phyloP scores from a whole-genome alignment of 2,113 vertebrate genomes.

The Nannobrachium achirus region DNA sequence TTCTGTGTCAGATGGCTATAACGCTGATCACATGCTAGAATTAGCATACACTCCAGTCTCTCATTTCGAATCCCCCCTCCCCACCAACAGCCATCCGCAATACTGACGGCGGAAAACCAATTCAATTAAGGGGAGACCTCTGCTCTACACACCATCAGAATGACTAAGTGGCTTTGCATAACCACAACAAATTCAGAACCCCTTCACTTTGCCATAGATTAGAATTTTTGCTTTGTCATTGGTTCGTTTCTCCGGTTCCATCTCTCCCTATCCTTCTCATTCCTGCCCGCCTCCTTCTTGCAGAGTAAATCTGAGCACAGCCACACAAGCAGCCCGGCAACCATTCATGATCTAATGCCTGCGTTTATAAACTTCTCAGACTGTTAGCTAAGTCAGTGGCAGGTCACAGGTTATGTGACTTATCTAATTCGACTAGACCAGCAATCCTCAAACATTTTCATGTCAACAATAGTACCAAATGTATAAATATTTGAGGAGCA shows the following conservation, averaged over 20 bases:
- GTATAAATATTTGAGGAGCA: too few relatives aligned
- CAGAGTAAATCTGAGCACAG: too few relatives aligned
- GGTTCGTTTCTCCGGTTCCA: neutral
- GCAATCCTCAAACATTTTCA: too few relatives aligned
- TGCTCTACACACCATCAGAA: constrained; percentile 20
- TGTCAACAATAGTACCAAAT: too few relatives aligned
- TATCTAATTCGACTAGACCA: too few relatives aligned
- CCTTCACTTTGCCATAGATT: neutral
- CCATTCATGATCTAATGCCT: too few relatives aligned
- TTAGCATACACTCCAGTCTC: constrained; percentile 42
- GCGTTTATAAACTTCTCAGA: too few relatives aligned
- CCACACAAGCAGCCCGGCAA: too few relatives aligned
- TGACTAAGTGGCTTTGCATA: constrained; percentile 15
- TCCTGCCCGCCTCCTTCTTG: neutral
- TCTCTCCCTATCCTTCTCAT: neutral
- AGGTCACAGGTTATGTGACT: too few relatives aligned
- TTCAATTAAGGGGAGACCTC: constrained; percentile 41
- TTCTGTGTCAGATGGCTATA: constrained; percentile 26
- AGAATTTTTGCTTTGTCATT: neutral
- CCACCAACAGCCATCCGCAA: constrained; percentile 2
- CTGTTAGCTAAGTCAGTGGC: too few relatives aligned
- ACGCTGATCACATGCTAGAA: constrained; percentile 18
- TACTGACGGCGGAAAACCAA: constrained; percentile 28
- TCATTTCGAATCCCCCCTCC: constrained; percentile 34
- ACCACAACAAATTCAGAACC: neutral